Evolutionary conservation across 2,797 vertebrate genomes (phyloP), one percentile per base, ranked within the genome.

Genomic region (Falco concolor): DNA sequence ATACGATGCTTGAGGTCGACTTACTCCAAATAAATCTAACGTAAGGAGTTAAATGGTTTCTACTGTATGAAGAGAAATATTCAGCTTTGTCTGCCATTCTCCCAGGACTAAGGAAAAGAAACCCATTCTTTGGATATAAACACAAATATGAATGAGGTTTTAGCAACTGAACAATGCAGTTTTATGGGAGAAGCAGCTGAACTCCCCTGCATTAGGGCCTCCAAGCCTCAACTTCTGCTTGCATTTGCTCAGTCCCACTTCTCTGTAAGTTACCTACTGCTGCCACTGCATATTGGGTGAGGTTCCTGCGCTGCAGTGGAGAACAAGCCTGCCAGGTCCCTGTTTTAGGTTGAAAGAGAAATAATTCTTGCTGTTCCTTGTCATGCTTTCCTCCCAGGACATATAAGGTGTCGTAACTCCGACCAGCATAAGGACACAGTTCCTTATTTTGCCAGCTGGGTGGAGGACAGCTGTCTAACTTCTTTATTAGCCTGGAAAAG

Each of bases 251-350:
- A 38, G 24, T 21, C 38, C 72, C 67, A 36, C 30, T 50, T 70
- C 20, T 80, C 42, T 34, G 8, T 4, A 12, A 85, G 94, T 99
- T 99, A 99, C 99, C 99, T 98, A 98, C 98, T 97, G 98, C 98
- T 95, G 98, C 98, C 73, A 99, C 98, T 1, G 98, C 98, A 34
- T 98, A 99, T 74, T 99, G 98, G 17, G 98, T 99, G 86, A 99
- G 98, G 96, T 99, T 99, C 96, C 97, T 99, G 97, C 98, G 98
- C 95, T 98, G 97, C 82, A 99, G 96, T 5, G 99, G 98, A n/a
- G 98, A 96, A 77, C 98, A 98, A 72, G 96, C 96, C 91, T 98
- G 98, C 99, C 99, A 99, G 84, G 96, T 83, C 27, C 98, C 98
- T 42, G 97, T 98, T 84, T 95, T 97, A 18, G 99, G 98, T 42